Evolutionary conservation across 1,140 invertebrate genomes (phyloP), one percentile per base, ranked within the genome.

Genomic region (Drosophila baimaii): DNA sequence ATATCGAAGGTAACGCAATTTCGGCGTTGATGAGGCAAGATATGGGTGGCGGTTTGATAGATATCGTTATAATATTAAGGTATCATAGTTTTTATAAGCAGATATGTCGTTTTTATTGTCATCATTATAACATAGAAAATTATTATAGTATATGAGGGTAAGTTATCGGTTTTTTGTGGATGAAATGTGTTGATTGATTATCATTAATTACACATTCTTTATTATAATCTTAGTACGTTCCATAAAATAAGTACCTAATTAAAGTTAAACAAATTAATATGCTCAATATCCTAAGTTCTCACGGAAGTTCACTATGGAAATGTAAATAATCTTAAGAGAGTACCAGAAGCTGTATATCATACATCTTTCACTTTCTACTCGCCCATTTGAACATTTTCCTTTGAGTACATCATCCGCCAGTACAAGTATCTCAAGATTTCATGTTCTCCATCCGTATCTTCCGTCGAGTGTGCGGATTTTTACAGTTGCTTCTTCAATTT

Each of bases 401-500:
- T 29, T 43, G 46, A 65, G 43, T 69, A 64, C 27, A 27, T 64
- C n/a, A 47, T 21, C 59, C 46, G 27, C 46, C 31, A 31, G 44
- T n/a, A 65, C 44, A 37, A 66, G 65, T 52, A 66, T 69, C 65
- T 69, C 41, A 66, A 33, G 61, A 65, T 31, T 66, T 66, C 27
- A 66, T 69, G 65, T 41, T 39, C 33, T 23, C n/a, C 33, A 17
- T 25, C 19, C 29, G 65, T 66, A 68, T 51, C 61, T 69, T 43
- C 31, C 21, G 55, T 71, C 46, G 43, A 61, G 58, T 49, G 74
- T 64, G 65, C 31, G 44, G 61, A 47, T 69, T 64, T 47, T 68
- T 58, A 72, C 69, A 54, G 55, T 31, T 52, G 62, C 61, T 76
- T 70, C 79, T 57, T 79, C 77, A 80, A 85, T 85, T 84, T 73